Conservation (phyloP, 37 sponge, comb jelly and placozoan species). For the Hexactinellida sp. region DNA sequence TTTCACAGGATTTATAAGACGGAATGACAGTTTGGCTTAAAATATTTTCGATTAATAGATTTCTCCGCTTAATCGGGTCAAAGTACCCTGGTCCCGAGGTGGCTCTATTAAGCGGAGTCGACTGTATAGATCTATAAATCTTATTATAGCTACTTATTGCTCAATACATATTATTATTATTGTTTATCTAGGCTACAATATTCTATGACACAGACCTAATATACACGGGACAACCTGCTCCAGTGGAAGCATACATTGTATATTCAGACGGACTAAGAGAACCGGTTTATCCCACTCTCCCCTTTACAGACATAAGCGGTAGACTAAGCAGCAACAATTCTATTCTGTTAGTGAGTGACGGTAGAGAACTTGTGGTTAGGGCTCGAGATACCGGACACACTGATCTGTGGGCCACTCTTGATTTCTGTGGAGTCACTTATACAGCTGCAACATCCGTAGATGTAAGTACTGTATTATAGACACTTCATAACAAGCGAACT, state of each 20-base stretch:
- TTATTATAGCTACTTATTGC: too few relatives aligned
- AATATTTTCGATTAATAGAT: too few relatives aligned
- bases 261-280: conserved; percentile 1
- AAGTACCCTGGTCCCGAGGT: too few relatives aligned
- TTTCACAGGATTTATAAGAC: too few relatives aligned
- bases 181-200: not conserved
- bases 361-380: not conserved
- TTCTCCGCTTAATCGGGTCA: too few relatives aligned
- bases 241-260: not conserved
- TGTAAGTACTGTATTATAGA: not conserved
- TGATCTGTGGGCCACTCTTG: not conserved
- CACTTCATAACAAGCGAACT: too few relatives aligned
- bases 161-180: too few relatives aligned
- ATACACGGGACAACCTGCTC: not conserved
- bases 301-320: not conserved
- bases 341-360: not conserved
- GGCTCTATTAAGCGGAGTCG: too few relatives aligned
- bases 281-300: not conserved
- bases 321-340: not conserved
- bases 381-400: not conserved
- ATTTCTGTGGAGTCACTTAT: conserved; percentile 12
- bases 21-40: too few relatives aligned
- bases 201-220: not conserved
- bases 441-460: not conserved
- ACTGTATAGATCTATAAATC: too few relatives aligned